A percentile compares a stretch with the other conserved stretches of the same genome.
Conservation (phyloP, 2,888 invertebrate species). For the Ernsta delagoae region DNA sequence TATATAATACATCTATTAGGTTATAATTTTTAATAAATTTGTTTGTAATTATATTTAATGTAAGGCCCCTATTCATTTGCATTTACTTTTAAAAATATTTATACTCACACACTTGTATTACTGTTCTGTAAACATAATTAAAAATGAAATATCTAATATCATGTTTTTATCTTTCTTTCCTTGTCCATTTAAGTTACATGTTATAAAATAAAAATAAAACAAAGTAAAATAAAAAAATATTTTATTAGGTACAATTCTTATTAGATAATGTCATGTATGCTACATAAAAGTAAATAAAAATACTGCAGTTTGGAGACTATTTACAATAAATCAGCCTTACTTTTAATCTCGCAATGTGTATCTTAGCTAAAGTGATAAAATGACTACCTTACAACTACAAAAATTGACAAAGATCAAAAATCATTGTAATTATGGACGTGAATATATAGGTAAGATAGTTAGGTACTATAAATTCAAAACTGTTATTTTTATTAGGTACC, state of each 20-base stretch:
- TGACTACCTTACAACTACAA: constrained; percentile 8
- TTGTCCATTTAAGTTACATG: not conserved
- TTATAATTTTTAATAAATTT: no score
- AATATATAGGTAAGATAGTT: not conserved
- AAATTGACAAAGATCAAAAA: constrained; percentile 7
- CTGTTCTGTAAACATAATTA: not conserved
- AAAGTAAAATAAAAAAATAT: constrained; percentile 41
- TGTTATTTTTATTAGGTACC: no score
- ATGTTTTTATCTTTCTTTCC: not conserved
- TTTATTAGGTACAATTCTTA: constrained; percentile 39
- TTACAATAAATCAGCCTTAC: constrained; percentile 78
- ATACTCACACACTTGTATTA: not conserved
- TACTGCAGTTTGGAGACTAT: constrained; percentile 57
- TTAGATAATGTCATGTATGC: constrained; percentile 36
- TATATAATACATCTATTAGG: no score
- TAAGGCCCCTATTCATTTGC: constrained; percentile 37
- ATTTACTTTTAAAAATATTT: constrained; percentile 26
- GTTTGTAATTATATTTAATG: constrained; percentile 58
- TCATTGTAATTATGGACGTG: constrained; percentile 26
- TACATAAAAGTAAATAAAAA: constrained; percentile 41
- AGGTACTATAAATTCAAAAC: no score
- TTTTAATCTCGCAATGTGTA: constrained; percentile 21
- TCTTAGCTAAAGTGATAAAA: not conserved
- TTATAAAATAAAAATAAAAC: not conserved
- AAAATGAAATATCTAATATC: not conserved